Evolutionary conservation across 1,140 invertebrate species (phyloP).

Genomic region (Globodera ellingtonae): DNA sequence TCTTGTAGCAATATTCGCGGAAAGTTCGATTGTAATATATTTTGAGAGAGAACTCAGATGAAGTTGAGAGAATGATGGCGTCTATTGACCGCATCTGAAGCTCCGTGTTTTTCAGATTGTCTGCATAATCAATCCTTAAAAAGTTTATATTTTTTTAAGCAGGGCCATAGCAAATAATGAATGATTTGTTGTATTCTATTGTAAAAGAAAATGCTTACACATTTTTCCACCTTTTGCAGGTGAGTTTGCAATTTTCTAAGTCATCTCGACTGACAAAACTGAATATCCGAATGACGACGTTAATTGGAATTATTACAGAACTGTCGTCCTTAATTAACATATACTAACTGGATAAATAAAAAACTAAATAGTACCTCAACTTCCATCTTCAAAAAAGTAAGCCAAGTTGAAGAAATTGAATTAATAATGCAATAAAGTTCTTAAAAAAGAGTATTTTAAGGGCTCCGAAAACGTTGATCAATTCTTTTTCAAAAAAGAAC

Average conservation of each 20-base stretch:
- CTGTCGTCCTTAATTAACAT: neutral
- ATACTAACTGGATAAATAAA: no score
- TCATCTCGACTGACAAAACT: conserved; percentile 30
- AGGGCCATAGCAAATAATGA: neutral
- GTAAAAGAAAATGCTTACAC: neutral
- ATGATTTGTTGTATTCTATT: neutral
- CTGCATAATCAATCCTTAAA: conserved; percentile 25
- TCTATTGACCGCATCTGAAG: conserved; percentile 21
- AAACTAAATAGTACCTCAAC: no score
- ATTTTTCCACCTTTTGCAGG: conserved; percentile 30
- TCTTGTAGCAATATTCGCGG: conserved; percentile 20
- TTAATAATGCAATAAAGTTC: no score
- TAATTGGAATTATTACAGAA: conserved; percentile 20
- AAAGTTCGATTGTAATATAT: conserved; percentile 9
- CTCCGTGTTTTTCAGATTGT: conserved; percentile 6
- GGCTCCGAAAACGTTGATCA: no score
- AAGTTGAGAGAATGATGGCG: conserved; percentile 24
- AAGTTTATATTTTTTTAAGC: neutral
- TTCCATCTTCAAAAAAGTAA: no score
- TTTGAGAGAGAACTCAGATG: conserved; percentile 30
- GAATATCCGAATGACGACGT: conserved; percentile 30
- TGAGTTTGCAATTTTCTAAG: conserved; percentile 30
- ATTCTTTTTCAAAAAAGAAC: no score
- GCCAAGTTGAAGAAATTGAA: no score
- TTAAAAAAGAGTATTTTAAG: no score